Conservation (phyloP, 2,797 vertebrate genomes). For the Erithacus rubecula region DNA sequence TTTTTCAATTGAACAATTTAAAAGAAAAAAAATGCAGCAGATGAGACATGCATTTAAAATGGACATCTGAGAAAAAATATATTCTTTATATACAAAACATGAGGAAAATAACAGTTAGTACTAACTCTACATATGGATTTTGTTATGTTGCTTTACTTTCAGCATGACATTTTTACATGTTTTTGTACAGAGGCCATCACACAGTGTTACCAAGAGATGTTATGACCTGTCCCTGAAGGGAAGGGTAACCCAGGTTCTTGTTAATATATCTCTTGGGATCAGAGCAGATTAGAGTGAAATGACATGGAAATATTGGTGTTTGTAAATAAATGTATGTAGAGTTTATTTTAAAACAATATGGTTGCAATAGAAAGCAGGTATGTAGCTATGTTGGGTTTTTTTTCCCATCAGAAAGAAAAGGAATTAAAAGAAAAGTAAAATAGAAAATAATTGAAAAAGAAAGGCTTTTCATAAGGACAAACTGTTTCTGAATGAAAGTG, state of each 20-base stretch:
- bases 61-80: background rate
- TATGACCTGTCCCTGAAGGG: background rate
- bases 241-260: background rate
- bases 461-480: background rate
- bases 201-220: background rate
- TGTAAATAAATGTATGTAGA: background rate
- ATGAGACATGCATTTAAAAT: background rate
- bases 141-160: background rate
- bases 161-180: background rate
- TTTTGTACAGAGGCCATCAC: background rate
- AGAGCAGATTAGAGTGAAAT: background rate
- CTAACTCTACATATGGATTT: background rate
- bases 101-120: background rate
- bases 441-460: background rate
- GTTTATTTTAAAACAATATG: background rate
- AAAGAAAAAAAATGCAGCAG: background rate
- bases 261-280: background rate
- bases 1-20: background rate
- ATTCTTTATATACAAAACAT: background rate
- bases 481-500: background rate
- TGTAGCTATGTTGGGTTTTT: background rate
- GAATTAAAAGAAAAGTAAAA: background rate
- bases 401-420: background rate
- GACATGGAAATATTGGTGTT: background rate
- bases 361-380: background rate